Conservation (phyloP, 2,113 vertebrate species). For the Psephotus haematonotus region DNA sequence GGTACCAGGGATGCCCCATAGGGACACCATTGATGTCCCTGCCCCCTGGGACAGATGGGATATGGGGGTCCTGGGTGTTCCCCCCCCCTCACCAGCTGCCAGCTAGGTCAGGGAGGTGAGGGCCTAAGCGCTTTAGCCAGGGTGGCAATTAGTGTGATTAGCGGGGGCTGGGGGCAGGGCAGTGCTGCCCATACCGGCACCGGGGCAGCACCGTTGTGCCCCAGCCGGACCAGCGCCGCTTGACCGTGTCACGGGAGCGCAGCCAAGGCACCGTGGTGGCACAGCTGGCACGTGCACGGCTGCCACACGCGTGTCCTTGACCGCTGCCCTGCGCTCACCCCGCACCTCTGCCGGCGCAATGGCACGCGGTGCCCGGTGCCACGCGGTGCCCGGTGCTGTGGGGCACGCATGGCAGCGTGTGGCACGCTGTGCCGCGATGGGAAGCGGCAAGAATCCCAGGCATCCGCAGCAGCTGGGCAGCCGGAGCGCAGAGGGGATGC, state of each 20-base stretch:
- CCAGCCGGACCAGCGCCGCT: background rate
- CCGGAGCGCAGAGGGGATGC: slow-evolving; percentile 14
- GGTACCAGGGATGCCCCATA: rapidly evolving
- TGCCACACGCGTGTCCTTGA: background rate
- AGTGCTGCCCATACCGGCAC: background rate
- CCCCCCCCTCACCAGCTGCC: slow-evolving; percentile 45
- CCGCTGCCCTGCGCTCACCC: background rate
- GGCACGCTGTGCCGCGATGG: rapidly evolving
- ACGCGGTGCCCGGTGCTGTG: rapidly evolving
- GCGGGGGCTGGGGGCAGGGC: background rate
- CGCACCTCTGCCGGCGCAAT: background rate
- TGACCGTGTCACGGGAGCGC: rapidly evolving
- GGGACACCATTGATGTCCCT: background rate
- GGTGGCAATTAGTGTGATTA: slow-evolving; percentile 63
- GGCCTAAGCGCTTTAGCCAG: slow-evolving; percentile 63
- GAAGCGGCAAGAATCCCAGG: slow-evolving; percentile 59
- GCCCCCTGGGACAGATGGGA: slow-evolving; percentile 46
- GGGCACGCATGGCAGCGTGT: background rate
- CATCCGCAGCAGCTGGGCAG: slow-evolving; percentile 65
- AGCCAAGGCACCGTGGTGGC: background rate
- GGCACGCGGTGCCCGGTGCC: rapidly evolving
- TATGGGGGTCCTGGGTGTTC: background rate
- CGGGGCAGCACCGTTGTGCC: background rate
- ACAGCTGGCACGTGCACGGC: background rate
- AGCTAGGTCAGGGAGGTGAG: slow-evolving; percentile 40